Evolutionary conservation across 2,888 invertebrate genomes (phyloP).

Genomic region (Alsophila aescularia): DNA sequence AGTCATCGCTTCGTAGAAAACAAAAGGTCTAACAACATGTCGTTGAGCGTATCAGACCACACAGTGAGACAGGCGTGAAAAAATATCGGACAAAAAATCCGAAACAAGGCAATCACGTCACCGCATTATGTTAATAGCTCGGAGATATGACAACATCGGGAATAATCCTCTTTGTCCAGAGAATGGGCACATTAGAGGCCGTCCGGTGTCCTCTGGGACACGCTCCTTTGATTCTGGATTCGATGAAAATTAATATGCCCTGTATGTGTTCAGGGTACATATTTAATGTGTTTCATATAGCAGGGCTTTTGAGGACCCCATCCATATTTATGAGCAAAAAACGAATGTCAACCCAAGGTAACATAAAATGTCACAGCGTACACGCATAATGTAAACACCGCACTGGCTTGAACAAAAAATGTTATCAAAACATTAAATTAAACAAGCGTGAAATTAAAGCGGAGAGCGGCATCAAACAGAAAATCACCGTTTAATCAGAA

Average conservation of each 20-base stretch:
- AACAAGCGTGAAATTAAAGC: constrained; percentile 45
- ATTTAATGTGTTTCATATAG: constrained; percentile 52
- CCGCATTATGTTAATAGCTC: constrained; percentile 77
- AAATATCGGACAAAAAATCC: constrained; percentile 55
- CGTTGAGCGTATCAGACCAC: constrained; percentile 58
- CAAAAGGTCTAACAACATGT: no score
- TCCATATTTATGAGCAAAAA: constrained; percentile 54
- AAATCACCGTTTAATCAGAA: constrained; percentile 53
- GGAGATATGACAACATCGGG: constrained; percentile 75
- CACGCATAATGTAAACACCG: constrained; percentile 11
- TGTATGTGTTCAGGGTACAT: constrained; percentile 55
- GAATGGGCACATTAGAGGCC: constrained; percentile 70
- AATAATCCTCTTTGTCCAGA: constrained; percentile 80
- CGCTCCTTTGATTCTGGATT: constrained; percentile 77
- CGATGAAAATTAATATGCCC: constrained; percentile 76
- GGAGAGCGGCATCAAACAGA: constrained; percentile 48
- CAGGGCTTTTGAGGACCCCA: constrained; percentile 30
- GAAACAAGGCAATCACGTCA: constrained; percentile 71
- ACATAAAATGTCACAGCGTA: constrained; percentile 25
- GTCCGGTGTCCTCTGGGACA: constrained; percentile 64
- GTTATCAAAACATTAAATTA: constrained; percentile 23
- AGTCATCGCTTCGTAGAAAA: constrained; percentile 24
- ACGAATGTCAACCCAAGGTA: constrained; percentile 35
- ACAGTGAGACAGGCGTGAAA: constrained; percentile 61
- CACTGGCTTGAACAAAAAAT: constrained; percentile 29